Evolutionary conservation across 2,797 vertebrate genomes (phyloP).

Genomic region (Platalea minor): DNA sequence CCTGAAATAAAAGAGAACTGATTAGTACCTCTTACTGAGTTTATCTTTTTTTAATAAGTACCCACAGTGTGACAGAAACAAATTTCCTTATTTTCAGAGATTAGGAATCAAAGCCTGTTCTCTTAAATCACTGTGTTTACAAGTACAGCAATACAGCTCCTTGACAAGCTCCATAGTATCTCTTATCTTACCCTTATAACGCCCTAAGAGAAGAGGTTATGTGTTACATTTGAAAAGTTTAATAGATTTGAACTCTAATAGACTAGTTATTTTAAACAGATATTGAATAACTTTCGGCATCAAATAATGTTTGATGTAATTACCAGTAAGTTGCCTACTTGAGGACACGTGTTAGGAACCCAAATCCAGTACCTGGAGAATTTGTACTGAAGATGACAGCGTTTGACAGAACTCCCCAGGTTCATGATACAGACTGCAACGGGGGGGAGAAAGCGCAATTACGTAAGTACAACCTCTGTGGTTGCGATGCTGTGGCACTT

Average conservation of each 20-base stretch:
- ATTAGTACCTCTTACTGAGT: neutral
- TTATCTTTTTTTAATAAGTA: neutral
- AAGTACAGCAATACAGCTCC: neutral
- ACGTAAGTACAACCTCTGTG: accelerated
- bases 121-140: neutral
- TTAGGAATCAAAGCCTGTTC: neutral
- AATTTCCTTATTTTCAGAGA: neutral
- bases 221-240: neutral
- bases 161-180: neutral
- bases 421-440: neutral
- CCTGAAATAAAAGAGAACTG: neutral
- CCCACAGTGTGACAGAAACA: neutral
- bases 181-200: neutral
- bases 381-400: neutral
- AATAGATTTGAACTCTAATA: neutral
- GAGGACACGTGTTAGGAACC: neutral
- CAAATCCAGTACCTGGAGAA: neutral
- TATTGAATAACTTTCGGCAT: neutral
- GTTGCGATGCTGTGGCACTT: neutral
- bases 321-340: neutral
- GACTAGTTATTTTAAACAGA: neutral
- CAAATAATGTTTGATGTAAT: neutral
- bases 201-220: neutral
- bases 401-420: neutral
- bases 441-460: neutral